Base-by-base conservation (phyloP, 2,888 invertebrate genomes). In the Euzophera pinguis region DNA sequence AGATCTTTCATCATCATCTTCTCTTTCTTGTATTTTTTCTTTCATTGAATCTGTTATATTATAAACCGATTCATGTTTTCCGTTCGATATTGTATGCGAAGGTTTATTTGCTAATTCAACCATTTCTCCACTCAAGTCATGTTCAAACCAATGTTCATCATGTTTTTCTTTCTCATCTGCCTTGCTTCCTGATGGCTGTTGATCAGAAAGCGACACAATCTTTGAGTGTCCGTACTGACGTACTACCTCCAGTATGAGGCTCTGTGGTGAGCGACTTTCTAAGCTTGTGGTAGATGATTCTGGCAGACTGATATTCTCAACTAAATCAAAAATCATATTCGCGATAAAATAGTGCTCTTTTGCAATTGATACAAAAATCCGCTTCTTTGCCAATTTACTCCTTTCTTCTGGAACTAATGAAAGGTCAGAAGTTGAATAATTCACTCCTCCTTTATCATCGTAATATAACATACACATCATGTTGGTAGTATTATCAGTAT, bases 311-410 rank as follows among this genome's bases (percentile, higher is more conserved):
- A 45, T 14, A 32, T 45, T 32, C 9, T 78, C 71, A 1, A 86
- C 1, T 43, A 82, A 52, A 50, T 80, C 64, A 43, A 77, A 69
- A 4, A 86, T 8, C 12, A 75, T 60, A 57, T 67, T 65, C 0
- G 76, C 67, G 50, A 86, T 77, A 53, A 83, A 85, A 13, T 62
- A 58, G 8, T 68, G 62, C 13, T 78, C 64, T 55, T 61, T 62
- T 1, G 63, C 53, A 5, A 74, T 56, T 1, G 54, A 53, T 50
- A 59, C 17, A 29, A 61, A 60, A 8, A 71, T 69, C 17, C 47
- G 10, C 9, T 57, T 9, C 50, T 52, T 65, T 1, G 63, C 60
- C 32, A 78, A 50, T 63, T 68, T 81, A 16, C 53, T 14, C 27
- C 47, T 55, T 61, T 82, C 82, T 16, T 69, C 69, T 1, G 75